Evolutionary conservation across 2,113 vertebrate genomes (phyloP), one percentile per base, ranked within the genome.

Genomic region (Archilochus colubris): DNA sequence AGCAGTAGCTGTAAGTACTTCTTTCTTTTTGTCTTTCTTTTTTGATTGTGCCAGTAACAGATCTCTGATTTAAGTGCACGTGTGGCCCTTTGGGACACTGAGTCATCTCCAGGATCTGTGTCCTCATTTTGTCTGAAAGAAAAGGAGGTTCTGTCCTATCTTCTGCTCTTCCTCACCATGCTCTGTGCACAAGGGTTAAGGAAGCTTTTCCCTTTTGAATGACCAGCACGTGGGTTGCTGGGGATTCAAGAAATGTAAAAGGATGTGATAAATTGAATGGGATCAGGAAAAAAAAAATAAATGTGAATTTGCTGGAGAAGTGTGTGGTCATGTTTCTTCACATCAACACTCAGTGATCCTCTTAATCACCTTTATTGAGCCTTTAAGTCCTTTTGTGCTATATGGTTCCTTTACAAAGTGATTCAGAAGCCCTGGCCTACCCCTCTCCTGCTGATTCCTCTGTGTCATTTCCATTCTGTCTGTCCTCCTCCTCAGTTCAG

Each of bases 1-100:
- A 80, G 98, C 99, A 28, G 98, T 99, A 82, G 98, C 99, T 27
- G 99, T 99, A 95, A 99, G 99, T 99, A 97, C 78, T 46, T 48
- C 3, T 40, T 46, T 9, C 7, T 38, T 66, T 58, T 58, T 69
- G 1, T 31, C 58, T 67, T 48, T 20, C 4, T 1, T 18, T 68
- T 82, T 54, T 15, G 16, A 0, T 7, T 17, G 16, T 43, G 28
- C 5, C 1, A 8, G 25, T 43, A 10, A 16, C 6, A 2, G 28
- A 2, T 14, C n/a, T 27, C 7, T 12, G 58, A 4, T 50, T 7
- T 17, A 33, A 43, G 53, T 2, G 15, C 2, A 7, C 22, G 0
- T 0, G 0, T 64, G 43, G 2, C n/a, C 54, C 23, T 11, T 27
- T 24, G 75, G 62, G 67, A 44, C 36, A 3, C 27, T 9, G 57